Evolutionary conservation across 2,888 invertebrate genomes (phyloP), one percentile per base, ranked within the genome.

Genomic region (Campoplex nolae): DNA sequence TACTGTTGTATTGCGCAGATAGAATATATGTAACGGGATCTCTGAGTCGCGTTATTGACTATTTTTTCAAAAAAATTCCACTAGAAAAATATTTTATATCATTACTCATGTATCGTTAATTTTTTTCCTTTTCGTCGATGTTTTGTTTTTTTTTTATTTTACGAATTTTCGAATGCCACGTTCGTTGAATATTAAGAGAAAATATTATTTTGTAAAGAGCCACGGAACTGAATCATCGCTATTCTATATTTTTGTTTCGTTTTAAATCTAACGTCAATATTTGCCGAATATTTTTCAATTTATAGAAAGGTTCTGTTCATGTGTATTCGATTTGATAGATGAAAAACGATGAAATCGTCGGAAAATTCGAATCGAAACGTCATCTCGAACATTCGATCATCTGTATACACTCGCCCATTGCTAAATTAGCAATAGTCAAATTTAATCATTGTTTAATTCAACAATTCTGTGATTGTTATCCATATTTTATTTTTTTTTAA

Each of bases 61-160:
- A 89, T 89, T 89, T 89, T 89, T 89, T 88, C 88, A 89, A 83
- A 88, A 88, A 86, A 87, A 88, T 89, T 89, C 86, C 88, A 88
- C 83, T 86, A 88, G 83, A 80, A 83, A 78, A 79, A 88, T 88
- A 89, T 88, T 88, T 89, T 84, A 88, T 88, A 89, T 87, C 82
- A 84, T 88, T 85, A 56, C 77, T 84, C 74, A 76, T 85, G 82
- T 82, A 82, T 85, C 67, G 79, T 79, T 84, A 56, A 16, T 83
- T 73, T 77, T 77, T 68, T 62, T 38, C 56, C 42, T 32, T 71
- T 48, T 58, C 45, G 65, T 83, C 62, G 58, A 76, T 76, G n/a
- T 62, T 9, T 62, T 11, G 35, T 51, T 77, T 67, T 45, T 67
- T 45, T 32, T 54, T 38, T 35, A 51, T n/a, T 35, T n/a, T 56